Evolutionary conservation across 2,797 vertebrate species (phyloP).

Genomic region (Melopsittacus undulatus): DNA sequence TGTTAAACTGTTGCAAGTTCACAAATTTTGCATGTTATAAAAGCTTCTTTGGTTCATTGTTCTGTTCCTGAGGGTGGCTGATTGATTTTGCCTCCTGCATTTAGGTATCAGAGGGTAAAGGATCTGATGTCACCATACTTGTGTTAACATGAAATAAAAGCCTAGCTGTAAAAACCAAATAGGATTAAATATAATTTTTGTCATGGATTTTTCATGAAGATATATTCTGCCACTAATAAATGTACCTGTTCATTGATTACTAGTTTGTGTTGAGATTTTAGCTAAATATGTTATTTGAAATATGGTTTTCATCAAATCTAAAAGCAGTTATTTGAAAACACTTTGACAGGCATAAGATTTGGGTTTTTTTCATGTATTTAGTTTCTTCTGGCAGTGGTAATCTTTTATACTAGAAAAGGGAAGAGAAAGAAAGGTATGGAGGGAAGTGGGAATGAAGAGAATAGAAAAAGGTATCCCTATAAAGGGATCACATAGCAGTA

Average conservation of each 20-base stretch:
- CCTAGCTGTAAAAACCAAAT: background rate
- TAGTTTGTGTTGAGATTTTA: background rate
- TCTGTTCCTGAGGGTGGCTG: background rate
- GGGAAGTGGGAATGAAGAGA: background rate
- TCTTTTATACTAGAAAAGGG: background rate
- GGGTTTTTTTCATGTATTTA: background rate
- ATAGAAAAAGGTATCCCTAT: background rate
- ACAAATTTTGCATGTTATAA: background rate
- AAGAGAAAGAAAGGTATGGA: background rate
- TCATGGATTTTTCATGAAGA: background rate
- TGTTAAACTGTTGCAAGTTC: background rate
- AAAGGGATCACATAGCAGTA: no score
- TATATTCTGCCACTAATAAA: background rate
- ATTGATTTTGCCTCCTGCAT: background rate
- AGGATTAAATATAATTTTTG: background rate
- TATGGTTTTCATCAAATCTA: background rate
- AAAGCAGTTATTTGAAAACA: background rate
- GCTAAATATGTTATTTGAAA: background rate
- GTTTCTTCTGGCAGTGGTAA: background rate
- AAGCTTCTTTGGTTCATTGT: background rate
- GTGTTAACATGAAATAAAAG: background rate
- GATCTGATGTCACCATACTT: background rate
- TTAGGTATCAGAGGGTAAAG: background rate
- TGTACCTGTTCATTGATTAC: background rate
- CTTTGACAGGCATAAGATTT: background rate